A percentile compares a stretch with the other conserved stretches of the same genome.
Evolutionary conservation across 2,113 vertebrate species (phyloP).

Genomic region (Silurus glanis): DNA sequence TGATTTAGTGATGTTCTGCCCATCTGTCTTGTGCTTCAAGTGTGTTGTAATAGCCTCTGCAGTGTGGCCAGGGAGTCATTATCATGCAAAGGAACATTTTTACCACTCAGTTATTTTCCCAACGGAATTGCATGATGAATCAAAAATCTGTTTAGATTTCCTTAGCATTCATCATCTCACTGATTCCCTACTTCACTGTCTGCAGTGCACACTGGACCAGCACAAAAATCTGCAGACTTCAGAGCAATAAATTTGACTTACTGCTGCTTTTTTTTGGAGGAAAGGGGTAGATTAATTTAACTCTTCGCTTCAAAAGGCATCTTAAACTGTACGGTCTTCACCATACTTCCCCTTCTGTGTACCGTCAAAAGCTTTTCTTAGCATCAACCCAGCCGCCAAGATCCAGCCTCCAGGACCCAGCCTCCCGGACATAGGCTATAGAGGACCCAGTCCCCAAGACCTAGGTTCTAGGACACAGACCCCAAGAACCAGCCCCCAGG

Average conservation of each 20-base stretch:
- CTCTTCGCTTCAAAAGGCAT: background rate
- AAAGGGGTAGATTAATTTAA: background rate
- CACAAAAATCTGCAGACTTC: background rate
- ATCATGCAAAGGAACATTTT: background rate
- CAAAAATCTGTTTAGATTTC: constrained; percentile 17
- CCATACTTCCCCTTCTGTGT: background rate
- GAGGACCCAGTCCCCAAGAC: too few relatives aligned
- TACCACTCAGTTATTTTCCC: constrained; percentile 19
- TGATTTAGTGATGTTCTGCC: background rate
- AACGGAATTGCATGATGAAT: background rate
- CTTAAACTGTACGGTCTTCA: background rate
- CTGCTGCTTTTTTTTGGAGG: background rate
- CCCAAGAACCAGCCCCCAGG: too few relatives aligned
- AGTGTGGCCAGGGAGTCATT: background rate
- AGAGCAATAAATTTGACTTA: background rate
- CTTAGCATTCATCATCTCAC: background rate
- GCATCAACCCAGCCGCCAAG: background rate
- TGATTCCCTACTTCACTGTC: background rate
- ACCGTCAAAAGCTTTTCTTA: background rate
- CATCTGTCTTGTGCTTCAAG: constrained; percentile 9
- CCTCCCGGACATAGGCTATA: too few relatives aligned
- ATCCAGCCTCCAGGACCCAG: background rate
- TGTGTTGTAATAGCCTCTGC: constrained; percentile 1
- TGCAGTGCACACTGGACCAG: background rate
- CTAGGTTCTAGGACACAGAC: too few relatives aligned